Evolutionary conservation across 2,797 vertebrate species (phyloP).

Genomic region (Clarias laeviceps): DNA sequence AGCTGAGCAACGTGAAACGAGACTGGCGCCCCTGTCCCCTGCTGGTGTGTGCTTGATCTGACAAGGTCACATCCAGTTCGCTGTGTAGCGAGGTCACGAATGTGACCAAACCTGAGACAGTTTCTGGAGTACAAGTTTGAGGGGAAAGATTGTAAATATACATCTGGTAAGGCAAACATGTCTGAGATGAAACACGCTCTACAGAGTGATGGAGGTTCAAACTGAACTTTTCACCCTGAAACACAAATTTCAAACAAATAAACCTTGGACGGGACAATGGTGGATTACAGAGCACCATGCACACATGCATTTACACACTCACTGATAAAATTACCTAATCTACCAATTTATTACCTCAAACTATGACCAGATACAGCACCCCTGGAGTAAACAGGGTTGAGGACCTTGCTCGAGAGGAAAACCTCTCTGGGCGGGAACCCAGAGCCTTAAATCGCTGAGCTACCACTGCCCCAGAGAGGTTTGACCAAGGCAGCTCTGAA

Average conservation of each 20-base stretch:
- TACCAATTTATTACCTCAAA: not conserved
- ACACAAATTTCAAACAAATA: not conserved
- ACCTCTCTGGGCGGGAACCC: no score
- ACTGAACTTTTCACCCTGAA: not conserved
- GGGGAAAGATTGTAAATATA: constrained; percentile 5
- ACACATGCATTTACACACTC: not conserved
- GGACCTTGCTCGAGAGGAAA: no score
- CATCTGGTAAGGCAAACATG: not conserved
- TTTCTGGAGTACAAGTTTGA: not conserved
- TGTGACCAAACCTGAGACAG: not conserved
- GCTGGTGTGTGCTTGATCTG: constrained; percentile 19
- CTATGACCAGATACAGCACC: no score
- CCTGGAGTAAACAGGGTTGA: no score
- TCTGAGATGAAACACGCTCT: not conserved
- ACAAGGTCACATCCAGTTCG: constrained; percentile 6
- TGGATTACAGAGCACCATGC: not conserved
- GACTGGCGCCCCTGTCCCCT: constrained; percentile 24
- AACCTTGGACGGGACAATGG: not conserved
- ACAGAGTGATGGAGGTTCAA: not conserved
- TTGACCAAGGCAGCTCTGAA: no score
- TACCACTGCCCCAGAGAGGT: no score
- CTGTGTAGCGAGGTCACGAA: not conserved
- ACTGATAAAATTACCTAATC: no score
- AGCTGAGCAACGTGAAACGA: constrained; percentile 39
- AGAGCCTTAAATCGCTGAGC: no score